phyloP scores from a whole-genome alignment of 37 sponge, comb jelly and placozoan genomes.

The Cliona cf. orientalis region DNA sequence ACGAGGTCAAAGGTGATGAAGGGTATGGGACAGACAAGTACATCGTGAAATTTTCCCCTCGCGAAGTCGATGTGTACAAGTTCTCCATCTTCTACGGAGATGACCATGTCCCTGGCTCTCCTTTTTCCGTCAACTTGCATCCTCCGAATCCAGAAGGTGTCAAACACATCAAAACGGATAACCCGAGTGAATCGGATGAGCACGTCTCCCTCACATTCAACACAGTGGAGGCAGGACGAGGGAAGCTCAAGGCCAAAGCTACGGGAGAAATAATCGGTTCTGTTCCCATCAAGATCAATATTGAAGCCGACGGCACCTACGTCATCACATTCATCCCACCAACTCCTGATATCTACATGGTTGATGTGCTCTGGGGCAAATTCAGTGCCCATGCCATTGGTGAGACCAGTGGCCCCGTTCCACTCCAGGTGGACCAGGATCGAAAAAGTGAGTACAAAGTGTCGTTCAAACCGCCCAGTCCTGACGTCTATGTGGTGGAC shows the following conservation, averaged over 20 bases:
- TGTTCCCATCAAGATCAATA: constrained; percentile 26
- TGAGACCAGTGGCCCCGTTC: constrained; percentile 30
- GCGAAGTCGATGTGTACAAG: constrained; percentile 31
- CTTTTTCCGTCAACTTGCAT: constrained; percentile 55
- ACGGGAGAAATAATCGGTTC: constrained; percentile 47
- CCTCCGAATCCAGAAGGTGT: constrained; percentile 37
- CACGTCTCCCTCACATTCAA: constrained; percentile 39
- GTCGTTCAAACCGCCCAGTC: constrained; percentile 42
- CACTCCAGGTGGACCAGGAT: constrained; percentile 8
- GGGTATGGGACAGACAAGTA: background rate
- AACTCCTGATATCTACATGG: constrained; percentile 47
- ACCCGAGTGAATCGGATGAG: background rate
- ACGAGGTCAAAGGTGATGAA: constrained; percentile 14
- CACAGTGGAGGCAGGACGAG: constrained; percentile 48
- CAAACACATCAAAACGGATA: background rate
- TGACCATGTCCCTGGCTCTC: constrained; percentile 58
- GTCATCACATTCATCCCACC: constrained; percentile 21
- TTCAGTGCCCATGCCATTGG: constrained; percentile 61
- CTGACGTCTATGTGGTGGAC: constrained; percentile 54
- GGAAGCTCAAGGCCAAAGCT: constrained; percentile 41
- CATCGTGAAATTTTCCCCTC: constrained; percentile 24
- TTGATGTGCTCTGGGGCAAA: constrained; percentile 52
- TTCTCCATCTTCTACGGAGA: constrained; percentile 27
- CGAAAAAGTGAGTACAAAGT: constrained; percentile 11
- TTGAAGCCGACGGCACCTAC: constrained; percentile 5